Percentiles rank a stretch among this genome's conserved stretches.
Conservation (phyloP, 2,113 vertebrate genomes). For the Jacana jacana region DNA sequence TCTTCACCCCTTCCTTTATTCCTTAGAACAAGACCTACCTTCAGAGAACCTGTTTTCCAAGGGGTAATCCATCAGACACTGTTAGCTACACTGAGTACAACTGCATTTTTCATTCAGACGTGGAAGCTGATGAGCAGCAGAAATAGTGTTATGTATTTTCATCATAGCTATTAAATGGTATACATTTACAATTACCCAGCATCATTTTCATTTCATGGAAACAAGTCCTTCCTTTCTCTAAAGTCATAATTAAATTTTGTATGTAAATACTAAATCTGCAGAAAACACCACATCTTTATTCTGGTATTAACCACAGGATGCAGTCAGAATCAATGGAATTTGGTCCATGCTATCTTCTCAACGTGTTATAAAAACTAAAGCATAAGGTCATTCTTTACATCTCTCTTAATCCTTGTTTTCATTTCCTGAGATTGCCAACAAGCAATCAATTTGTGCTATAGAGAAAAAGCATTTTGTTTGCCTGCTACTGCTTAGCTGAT, state of each 20-base stretch:
- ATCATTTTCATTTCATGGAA: background rate
- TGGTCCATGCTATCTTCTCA: background rate
- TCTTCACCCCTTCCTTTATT: background rate
- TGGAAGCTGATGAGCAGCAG: background rate
- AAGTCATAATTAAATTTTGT: background rate
- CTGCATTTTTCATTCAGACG: background rate
- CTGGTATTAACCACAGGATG: background rate
- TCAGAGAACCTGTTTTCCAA: background rate
- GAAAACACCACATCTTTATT: background rate
- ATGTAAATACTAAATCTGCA: background rate
- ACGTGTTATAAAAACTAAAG: background rate
- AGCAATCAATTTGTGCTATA: background rate
- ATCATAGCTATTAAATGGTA: background rate
- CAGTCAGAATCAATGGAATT: background rate
- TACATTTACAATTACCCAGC: background rate
- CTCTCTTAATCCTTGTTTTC: background rate
- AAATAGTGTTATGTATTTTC: background rate
- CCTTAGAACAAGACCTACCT: background rate
- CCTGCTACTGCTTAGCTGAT: background rate
- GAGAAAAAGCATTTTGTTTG: background rate
- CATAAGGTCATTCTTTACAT: background rate
- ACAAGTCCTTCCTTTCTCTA: background rate
- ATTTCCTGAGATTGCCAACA: background rate
- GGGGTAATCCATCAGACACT: background rate
- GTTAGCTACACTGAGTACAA: background rate